Evolutionary conservation across 2,797 vertebrate species (phyloP).

Genomic region (Acrossocheilus fasciatus): DNA sequence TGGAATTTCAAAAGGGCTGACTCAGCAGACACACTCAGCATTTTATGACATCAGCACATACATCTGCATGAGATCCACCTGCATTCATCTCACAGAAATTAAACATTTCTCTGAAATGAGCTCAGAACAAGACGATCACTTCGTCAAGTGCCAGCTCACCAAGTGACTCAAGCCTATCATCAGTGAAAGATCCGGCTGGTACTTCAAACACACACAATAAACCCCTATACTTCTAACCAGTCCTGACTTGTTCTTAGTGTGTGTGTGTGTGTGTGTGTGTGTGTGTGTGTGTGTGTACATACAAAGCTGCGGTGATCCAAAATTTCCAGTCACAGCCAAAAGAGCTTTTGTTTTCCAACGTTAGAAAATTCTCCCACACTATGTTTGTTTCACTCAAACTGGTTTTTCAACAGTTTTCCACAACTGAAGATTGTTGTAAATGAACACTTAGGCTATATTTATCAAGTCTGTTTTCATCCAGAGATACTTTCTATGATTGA

Average conservation of each 20-base stretch:
- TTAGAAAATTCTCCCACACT: background rate
- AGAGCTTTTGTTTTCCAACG: background rate
- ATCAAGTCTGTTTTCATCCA: background rate
- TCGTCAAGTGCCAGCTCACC: background rate
- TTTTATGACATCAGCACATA: background rate
- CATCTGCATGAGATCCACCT: background rate
- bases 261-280: background rate
- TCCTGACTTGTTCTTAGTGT: background rate
- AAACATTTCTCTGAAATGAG: background rate
- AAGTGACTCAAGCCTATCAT: constrained; percentile 1
- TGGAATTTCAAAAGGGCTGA: background rate
- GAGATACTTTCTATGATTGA: background rate
- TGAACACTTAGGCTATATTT: background rate
- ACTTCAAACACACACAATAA: constrained; percentile 26
- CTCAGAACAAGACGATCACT: background rate
- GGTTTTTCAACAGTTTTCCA: background rate
- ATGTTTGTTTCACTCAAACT: background rate
- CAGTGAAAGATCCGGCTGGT: background rate
- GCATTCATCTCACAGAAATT: background rate
- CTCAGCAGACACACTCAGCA: background rate
- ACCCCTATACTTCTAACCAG: constrained; percentile 5
- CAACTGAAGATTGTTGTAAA: background rate
- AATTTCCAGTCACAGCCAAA: constrained; percentile 49
- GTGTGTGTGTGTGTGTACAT: background rate
- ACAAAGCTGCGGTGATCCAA: constrained; percentile 5